phyloP scores from a whole-genome alignment of 2,797 vertebrate genomes.

The Falco rusticolus region DNA sequence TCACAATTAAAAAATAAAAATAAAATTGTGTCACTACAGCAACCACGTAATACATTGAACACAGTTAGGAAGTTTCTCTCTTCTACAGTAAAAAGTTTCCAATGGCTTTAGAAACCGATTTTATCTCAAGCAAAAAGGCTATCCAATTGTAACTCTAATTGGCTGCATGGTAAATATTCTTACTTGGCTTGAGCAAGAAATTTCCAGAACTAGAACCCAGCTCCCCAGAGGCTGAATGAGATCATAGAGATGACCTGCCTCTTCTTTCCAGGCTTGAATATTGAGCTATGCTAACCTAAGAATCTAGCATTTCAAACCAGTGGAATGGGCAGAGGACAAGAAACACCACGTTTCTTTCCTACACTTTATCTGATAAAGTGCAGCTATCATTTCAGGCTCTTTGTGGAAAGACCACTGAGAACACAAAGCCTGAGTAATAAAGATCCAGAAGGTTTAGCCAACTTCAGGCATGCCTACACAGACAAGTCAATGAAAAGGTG shows the following conservation, averaged over 20 bases:
- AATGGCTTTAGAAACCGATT: background rate
- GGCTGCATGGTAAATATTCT: background rate
- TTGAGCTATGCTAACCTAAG: background rate
- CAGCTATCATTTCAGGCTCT: background rate
- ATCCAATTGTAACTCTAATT: background rate
- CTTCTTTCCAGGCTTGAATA: background rate
- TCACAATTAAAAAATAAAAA: background rate
- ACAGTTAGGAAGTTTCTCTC: background rate
- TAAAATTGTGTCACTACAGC: background rate
- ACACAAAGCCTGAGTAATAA: background rate
- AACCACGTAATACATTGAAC: background rate
- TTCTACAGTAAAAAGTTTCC: background rate
- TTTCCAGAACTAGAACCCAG: background rate
- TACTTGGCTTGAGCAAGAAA: background rate
- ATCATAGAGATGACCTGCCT: background rate
- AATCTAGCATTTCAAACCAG: background rate
- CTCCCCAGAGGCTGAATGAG: background rate
- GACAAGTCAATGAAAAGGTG: background rate
- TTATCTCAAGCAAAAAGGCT: background rate
- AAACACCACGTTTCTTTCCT: background rate
- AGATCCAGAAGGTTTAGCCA: background rate
- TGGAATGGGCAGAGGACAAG: background rate
- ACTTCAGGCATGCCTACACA: background rate
- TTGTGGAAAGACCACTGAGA: background rate
- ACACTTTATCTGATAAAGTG: background rate